phyloP scores from a whole-genome alignment of 1,140 invertebrate genomes.

The Maniola jurtina region DNA sequence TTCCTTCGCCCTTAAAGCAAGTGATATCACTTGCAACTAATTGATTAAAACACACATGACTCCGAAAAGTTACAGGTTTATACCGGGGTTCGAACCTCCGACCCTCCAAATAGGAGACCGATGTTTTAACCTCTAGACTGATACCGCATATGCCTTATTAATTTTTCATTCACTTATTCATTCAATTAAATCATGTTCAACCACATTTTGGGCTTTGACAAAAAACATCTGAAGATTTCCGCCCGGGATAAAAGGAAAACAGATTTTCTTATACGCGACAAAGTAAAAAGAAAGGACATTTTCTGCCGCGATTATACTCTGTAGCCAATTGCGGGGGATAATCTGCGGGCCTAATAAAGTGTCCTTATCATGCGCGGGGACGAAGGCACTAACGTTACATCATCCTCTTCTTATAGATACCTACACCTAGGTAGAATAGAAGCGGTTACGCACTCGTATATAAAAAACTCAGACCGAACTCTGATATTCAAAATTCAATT shows the following conservation, averaged over 20 bases:
- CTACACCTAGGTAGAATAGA: background rate
- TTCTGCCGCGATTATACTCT: conserved; percentile 18
- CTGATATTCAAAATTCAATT: too few species aligned
- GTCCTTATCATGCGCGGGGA: conserved; percentile 10
- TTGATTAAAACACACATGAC: too few species aligned
- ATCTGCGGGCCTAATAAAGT: conserved; percentile 23
- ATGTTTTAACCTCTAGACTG: too few species aligned
- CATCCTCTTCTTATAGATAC: background rate
- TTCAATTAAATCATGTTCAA: too few species aligned
- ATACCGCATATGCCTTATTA: too few species aligned
- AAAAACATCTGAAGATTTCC: background rate
- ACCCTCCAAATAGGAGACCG: too few species aligned
- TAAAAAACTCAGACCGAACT: background rate
- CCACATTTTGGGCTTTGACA: background rate
- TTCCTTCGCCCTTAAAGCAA: too few species aligned
- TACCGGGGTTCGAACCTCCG: too few species aligned
- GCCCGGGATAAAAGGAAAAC: background rate
- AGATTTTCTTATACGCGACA: conserved; percentile 22
- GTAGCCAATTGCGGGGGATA: conserved; percentile 18
- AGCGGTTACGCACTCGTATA: background rate
- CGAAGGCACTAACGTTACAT: background rate
- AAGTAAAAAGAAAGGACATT: conserved; percentile 22
- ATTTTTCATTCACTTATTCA: too few species aligned
- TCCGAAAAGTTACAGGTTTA: too few species aligned
- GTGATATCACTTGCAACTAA: too few species aligned